Conservation (phyloP, 2,113 vertebrate species). For the Anthoscopus minutus region DNA sequence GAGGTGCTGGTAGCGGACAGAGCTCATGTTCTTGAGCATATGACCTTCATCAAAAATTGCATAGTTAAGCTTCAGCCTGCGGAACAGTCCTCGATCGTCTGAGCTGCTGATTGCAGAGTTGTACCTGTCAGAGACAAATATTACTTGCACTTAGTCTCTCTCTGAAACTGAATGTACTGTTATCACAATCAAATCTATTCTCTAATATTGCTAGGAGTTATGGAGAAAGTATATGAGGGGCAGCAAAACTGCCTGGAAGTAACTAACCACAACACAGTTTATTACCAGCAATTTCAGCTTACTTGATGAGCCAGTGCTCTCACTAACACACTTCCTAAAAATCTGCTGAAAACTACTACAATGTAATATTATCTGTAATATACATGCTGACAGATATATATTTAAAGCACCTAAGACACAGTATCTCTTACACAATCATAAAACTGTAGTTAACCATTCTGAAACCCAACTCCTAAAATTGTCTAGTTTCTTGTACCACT, state of each 20-base stretch:
- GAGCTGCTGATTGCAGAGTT: slow-evolving; percentile 87
- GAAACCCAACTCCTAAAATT: background rate
- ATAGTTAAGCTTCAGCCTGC: slow-evolving; percentile 81
- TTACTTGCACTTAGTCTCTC: background rate
- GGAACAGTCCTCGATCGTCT: slow-evolving; percentile 87
- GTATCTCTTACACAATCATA: background rate
- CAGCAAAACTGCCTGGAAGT: background rate
- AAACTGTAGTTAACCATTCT: background rate
- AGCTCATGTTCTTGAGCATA: slow-evolving; percentile 98
- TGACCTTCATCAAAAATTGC: slow-evolving; percentile 97
- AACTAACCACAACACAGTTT: background rate
- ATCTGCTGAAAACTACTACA: background rate
- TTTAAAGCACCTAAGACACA: background rate
- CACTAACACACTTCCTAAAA: background rate
- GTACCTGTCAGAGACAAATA: slow-evolving; percentile 74
- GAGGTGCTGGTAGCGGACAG: slow-evolving; percentile 90
- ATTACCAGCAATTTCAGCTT: background rate
- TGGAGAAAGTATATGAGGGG: background rate
- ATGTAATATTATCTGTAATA: background rate
- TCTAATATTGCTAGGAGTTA: background rate
- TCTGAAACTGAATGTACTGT: background rate
- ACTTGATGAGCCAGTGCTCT: background rate
- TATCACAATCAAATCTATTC: background rate
- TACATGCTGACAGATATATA: background rate
- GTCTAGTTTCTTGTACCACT: background rate